phyloP scores from a whole-genome alignment of 2,888 invertebrate species.

The Brenthis ino region DNA sequence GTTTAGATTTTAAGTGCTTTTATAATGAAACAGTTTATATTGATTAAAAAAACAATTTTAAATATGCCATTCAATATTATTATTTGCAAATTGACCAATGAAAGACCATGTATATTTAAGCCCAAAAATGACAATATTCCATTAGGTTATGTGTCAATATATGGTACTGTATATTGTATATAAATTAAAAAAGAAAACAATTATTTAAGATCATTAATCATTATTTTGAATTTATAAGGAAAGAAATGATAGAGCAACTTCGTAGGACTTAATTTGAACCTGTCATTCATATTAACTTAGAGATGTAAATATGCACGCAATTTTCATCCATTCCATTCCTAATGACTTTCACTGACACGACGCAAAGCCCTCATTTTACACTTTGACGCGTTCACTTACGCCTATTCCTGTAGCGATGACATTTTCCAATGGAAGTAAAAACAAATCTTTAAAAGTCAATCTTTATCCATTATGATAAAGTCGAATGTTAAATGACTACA shows the following conservation, averaged over 20 bases:
- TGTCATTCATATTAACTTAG: constrained; percentile 73
- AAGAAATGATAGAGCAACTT: constrained; percentile 47
- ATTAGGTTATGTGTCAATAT: neutral
- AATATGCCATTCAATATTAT: too few relatives aligned
- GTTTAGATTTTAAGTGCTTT: too few relatives aligned
- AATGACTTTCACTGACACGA: constrained; percentile 81
- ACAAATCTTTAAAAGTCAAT: constrained; percentile 49
- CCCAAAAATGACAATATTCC: too few relatives aligned
- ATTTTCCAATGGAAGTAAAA: constrained; percentile 72
- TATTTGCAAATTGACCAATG: too few relatives aligned
- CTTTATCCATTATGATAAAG: constrained; percentile 54
- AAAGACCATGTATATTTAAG: too few relatives aligned
- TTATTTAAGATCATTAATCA: constrained; percentile 44
- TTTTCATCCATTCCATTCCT: constrained; percentile 80
- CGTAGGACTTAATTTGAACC: constrained; percentile 70
- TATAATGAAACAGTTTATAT: too few relatives aligned
- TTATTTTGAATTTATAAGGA: constrained; percentile 47
- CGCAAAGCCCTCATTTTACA: constrained; percentile 82
- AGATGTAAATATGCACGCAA: constrained; percentile 79
- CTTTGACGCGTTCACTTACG: constrained; percentile 82
- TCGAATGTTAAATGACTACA: constrained; percentile 53
- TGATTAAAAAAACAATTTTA: too few relatives aligned
- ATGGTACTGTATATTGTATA: neutral
- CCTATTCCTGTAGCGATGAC: constrained; percentile 75
- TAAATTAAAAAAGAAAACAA: neutral